Evolutionary conservation across 2,888 invertebrate genomes (phyloP).

Genomic region (Plutella xylostella): DNA sequence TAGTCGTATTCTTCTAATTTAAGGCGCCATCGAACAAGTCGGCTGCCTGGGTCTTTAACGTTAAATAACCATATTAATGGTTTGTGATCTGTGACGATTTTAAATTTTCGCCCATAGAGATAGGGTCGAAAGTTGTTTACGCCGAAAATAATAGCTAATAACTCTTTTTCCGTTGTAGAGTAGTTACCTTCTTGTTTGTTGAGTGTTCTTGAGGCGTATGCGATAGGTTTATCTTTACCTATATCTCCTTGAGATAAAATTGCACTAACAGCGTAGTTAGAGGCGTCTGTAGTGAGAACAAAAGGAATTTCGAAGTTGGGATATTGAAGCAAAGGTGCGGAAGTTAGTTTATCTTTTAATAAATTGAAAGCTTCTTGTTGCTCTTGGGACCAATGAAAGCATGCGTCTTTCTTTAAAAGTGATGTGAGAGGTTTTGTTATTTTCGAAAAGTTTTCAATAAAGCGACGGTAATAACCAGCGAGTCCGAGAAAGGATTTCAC

Average conservation of each 20-base stretch:
- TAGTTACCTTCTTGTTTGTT: slow-evolving; percentile 5
- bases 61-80: slow-evolving; percentile 5
- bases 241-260: slow-evolving; percentile 2
- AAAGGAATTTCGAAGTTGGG: slow-evolving; percentile 6
- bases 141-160: not conserved
- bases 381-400: slow-evolving; percentile 18
- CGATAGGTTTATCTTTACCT: slow-evolving; percentile 5
- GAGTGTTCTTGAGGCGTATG: slow-evolving; percentile 1
- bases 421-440: slow-evolving; percentile 18
- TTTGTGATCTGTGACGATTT: not conserved
- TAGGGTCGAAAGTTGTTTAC: not conserved
- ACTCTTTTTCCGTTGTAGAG: slow-evolving; percentile 5
- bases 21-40: slow-evolving; percentile 5
- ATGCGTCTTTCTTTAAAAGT: slow-evolving; percentile 10
- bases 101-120: not conserved
- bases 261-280: not conserved
- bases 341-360: slow-evolving; percentile 4
- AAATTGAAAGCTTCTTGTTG: slow-evolving; percentile 15
- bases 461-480: slow-evolving; percentile 20
- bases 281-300: not conserved
- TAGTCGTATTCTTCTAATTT: slow-evolving; percentile 3
- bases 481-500: slow-evolving; percentile 17
- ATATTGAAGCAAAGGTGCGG: slow-evolving; percentile 6
- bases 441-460: slow-evolving; percentile 19
- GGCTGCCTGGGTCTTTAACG: slow-evolving; percentile 1